Base-by-base conservation (phyloP, 2,888 invertebrate species). In the Flabesymbios commensalis region DNA sequence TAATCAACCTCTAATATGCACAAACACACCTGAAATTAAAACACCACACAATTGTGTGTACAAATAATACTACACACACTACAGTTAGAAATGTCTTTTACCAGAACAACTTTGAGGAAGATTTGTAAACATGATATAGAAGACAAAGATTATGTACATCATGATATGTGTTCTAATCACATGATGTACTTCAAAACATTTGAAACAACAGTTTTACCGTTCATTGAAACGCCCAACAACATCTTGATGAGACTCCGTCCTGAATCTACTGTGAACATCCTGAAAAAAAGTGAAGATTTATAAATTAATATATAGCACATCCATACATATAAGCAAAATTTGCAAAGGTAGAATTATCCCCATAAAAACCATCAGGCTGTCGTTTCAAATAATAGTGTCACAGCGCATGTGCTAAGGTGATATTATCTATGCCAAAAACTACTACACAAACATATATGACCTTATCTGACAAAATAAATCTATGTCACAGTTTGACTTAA, bases 171-270 rank as follows among this genome's bases (percentile, higher is more conserved):
- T n/a, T n/a, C n/a, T n/a, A n/a, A n/a, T n/a, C n/a, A n/a, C n/a
- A n/a, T n/a, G n/a, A n/a, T n/a, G n/a, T n/a, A n/a, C n/a, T n/a
- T n/a, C n/a, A n/a, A n/a, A n/a, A n/a, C n/a, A n/a, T n/a, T n/a
- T n/a, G n/a, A n/a, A n/a, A n/a, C n/a, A n/a, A n/a, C n/a, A n/a
- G n/a, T n/a, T n/a, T n/a, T 65, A 86, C 84, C 98, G 87, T 84
- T 99, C 98, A 83, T 99, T 99, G 82, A 99, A 99, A 59, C 98
- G 86, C 64, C 93, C 92, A 17, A 93, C 90, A 19, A 99, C 88
- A 76, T 93, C 90, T 77, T 91, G 88, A 79, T 97, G 93, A 0
- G 95, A 91, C 85, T 98, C 97, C 0, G 98, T 99, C 70, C 97
- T 88, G 80, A 92, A 95, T 72, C 93, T 87, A 68, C 93, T 89